A percentile compares a stretch with the other conserved stretches of the same genome.
These are phyloP conservation scores for Periplaneta americana DNA, from an alignment of 1,140 invertebrate genomes.

Conservation along the genomic window DNA sequence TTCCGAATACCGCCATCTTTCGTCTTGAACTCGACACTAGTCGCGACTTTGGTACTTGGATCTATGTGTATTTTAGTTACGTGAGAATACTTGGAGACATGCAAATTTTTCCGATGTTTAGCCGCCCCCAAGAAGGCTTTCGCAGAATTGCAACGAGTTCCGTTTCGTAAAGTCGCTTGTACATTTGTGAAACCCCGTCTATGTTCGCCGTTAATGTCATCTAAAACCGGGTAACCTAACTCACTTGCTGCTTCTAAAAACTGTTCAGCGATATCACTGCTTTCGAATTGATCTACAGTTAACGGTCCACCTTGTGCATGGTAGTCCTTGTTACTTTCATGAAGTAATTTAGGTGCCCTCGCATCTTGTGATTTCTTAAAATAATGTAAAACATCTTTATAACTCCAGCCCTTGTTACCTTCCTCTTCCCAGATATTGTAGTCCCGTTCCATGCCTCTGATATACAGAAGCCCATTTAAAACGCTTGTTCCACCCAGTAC, in stretches of 20 bases:
- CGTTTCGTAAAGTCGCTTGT: constrained; percentile 59
- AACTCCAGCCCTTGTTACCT: constrained; percentile 52
- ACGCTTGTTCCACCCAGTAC: too few species aligned
- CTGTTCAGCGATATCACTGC: neutral
- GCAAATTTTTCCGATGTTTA: constrained; percentile 56
- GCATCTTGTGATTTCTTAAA: constrained; percentile 36
- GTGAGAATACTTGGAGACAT: constrained; percentile 58
- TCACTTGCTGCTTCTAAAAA: constrained; percentile 15
- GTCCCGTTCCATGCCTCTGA: constrained; percentile 55
- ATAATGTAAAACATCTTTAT: constrained; percentile 41
- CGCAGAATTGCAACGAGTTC: constrained; percentile 55
- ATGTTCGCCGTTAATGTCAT: constrained; percentile 48
- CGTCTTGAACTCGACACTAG: constrained; percentile 56
- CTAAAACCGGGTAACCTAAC: constrained; percentile 42
- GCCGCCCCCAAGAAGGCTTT: constrained; percentile 51
- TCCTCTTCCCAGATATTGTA: constrained; percentile 52
- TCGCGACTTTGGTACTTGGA: constrained; percentile 43
- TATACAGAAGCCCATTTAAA: too few species aligned
- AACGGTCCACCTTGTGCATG: neutral
- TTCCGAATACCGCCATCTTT: constrained; percentile 40
- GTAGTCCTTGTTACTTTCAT: constrained; percentile 25
- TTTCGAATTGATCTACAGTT: constrained; percentile 26
- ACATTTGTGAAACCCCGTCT: constrained; percentile 56
- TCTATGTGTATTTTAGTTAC: constrained; percentile 62
- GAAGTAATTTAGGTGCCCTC: constrained; percentile 7